Conservation (phyloP, 2,888 invertebrate genomes). For the Neoitamus cyanurus region DNA sequence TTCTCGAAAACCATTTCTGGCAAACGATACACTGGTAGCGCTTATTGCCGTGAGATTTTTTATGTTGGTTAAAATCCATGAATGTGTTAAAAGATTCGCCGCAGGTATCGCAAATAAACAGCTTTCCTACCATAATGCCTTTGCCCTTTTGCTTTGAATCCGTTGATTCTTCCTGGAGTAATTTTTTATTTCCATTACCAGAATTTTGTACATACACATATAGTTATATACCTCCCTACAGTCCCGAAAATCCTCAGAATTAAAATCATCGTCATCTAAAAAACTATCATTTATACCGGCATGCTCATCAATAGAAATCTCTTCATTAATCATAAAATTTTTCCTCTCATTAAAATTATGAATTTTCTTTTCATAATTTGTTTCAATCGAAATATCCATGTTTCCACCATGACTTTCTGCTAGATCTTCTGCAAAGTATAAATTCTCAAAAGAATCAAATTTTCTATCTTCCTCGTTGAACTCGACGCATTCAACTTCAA, state of each 20-base stretch:
- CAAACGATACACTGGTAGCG: slow-evolving; percentile 52
- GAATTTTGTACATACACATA: neutral
- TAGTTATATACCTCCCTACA: neutral
- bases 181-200: neutral
- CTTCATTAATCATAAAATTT: neutral
- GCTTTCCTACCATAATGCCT: neutral
- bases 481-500: neutral
- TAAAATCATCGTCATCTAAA: neutral
- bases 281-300: neutral
- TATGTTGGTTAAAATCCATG: slow-evolving; percentile 49
- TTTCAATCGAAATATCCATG: neutral
- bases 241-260: neutral
- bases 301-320: neutral
- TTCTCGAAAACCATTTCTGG: slow-evolving; percentile 51
- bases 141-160: neutral
- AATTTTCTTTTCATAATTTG: neutral
- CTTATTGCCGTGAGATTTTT: slow-evolving; percentile 49
- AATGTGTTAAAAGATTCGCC: slow-evolving; percentile 31
- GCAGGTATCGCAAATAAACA: slow-evolving; percentile 51
- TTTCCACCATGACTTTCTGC: neutral
- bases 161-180: neutral
- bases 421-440: neutral
- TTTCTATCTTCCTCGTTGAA: neutral
- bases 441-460: neutral
- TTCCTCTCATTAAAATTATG: neutral